Base-by-base conservation (phyloP, 23 tunicate species). In the Botrylloides violaceus region DNA sequence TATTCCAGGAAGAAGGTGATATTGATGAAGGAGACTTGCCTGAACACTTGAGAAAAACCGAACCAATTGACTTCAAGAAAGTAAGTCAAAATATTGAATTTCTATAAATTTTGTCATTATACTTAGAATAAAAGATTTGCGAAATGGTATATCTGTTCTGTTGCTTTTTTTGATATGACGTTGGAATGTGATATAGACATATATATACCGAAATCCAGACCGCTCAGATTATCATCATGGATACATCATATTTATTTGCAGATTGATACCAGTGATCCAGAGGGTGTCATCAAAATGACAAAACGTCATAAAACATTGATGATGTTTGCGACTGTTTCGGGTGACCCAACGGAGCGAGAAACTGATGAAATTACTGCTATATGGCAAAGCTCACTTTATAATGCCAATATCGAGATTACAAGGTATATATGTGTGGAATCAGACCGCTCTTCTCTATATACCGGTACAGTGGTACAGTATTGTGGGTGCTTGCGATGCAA, bases 21-120 rank as follows among this genome's bases (percentile, higher is more conserved):
- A 72, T 88, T 9, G 96, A 88, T 23, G 96, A 88, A 66, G 96
- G 96, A 26, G 96, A 88, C 65, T 49, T 88, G 18, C 96, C 96
- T 2, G 96, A 88, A 63, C 96, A 88, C 66, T 29, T 59, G 59
- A 76, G 96, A 29, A 81, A 81, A 18, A 58, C 84, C 2, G 65
- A 82, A 73, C 88, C 96, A n/a, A 26, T 88, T 3, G 96, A 88
- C 77, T 34, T 88, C 31, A 58, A 77, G 3, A 88, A 88, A 59
- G 96, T 88, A 32, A 15, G 12, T 43, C n/a, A n/a, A n/a, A n/a
- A n/a, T n/a, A n/a, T n/a, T n/a, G n/a, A n/a, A n/a, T n/a, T n/a
- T n/a, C n/a, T n/a, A n/a, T n/a, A n/a, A n/a, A n/a, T n/a, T n/a
- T n/a, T n/a, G n/a, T n/a, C n/a, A n/a, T n/a, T n/a, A n/a, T n/a